Evolutionary conservation across 2,888 invertebrate species (phyloP).

Genomic region (Eurytoma adleriae): DNA sequence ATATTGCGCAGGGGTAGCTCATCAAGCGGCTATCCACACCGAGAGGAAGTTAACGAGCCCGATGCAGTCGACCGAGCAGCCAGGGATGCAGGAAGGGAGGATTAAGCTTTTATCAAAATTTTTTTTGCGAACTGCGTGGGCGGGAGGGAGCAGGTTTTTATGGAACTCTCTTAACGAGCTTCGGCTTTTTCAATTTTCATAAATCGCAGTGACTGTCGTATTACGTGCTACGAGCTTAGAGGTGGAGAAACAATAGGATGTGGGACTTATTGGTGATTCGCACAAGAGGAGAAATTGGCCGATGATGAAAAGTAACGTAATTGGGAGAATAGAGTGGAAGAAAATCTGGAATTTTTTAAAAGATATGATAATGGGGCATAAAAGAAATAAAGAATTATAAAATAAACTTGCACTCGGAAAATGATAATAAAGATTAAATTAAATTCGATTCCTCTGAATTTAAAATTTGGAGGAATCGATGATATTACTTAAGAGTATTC

Average conservation of each 20-base stretch:
- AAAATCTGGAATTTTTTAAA: no score
- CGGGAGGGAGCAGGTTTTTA: neutral
- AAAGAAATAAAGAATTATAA: no score
- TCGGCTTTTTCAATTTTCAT: slow-evolving; percentile 17
- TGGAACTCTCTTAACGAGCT: neutral
- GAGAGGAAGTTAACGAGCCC: slow-evolving; percentile 25
- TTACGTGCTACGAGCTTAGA: neutral
- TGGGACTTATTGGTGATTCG: neutral
- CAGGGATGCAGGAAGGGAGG: neutral
- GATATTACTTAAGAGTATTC: no score
- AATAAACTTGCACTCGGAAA: no score
- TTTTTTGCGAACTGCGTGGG: neutral
- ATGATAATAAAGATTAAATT: no score
- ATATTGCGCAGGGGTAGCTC: neutral
- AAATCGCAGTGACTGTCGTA: slow-evolving; percentile 14
- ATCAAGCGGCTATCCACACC: neutral
- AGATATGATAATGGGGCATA: no score
- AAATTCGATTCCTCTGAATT: no score
- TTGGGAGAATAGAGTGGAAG: no score
- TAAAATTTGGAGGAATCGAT: no score
- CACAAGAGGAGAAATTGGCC: no score
- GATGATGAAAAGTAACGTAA: no score
- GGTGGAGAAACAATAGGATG: neutral
- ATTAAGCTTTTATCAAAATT: slow-evolving; percentile 29
- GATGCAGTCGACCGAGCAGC: slow-evolving; percentile 4